Evolutionary conservation across 2,888 invertebrate genomes (phyloP), one percentile per base, ranked within the genome.

Genomic region (Leptinotarsa juncta): DNA sequence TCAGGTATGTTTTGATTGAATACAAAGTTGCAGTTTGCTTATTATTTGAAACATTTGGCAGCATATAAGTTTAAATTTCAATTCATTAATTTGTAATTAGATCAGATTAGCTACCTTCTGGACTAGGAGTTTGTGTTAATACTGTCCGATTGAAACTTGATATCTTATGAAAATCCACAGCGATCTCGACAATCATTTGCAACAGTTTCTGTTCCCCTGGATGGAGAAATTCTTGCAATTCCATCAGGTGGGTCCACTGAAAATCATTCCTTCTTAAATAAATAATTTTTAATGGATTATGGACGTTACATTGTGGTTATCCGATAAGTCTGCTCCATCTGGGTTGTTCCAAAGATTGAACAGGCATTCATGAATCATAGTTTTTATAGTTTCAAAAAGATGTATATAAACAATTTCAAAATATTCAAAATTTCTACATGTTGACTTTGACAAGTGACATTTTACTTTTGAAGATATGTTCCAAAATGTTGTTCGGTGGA

Each of bases 281-380:
- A 51, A 42, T 42, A 42, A 42, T 42, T 42, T 60, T 3, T 71
- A 70, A 74, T 50, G 62, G 3, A 57, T 48, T 70, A 57, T 74
- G 0, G 16, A 62, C 62, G 76, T 78, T 82, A 86, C 86, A 65
- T 86, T 85, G 65, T 73, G 71, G 49, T 74, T 74, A 26, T 79
- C 75, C 12, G 78, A 73, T 60, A 72, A 51, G 48, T 78, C 75
- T 55, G 75, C 78, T 23, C 60, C 73, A 72, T 72, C 73, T 60
- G 89, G 90, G 84, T 90, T 91, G 81, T 93, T 92, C 91, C 92
- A 92, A 70, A 94, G 86, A 76, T 92, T 89, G 78, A 93, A 84
- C 74, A 94, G 85, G 32, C 92, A 90, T 85, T 94, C 93, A 81
- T 94, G 93, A 73, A 94, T 90, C 94, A 94, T 93, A 84, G 83